These are phyloP conservation scores for Regulus satrapa DNA, from an alignment of 2,113 vertebrate genomes.

Conservation along the genomic window DNA sequence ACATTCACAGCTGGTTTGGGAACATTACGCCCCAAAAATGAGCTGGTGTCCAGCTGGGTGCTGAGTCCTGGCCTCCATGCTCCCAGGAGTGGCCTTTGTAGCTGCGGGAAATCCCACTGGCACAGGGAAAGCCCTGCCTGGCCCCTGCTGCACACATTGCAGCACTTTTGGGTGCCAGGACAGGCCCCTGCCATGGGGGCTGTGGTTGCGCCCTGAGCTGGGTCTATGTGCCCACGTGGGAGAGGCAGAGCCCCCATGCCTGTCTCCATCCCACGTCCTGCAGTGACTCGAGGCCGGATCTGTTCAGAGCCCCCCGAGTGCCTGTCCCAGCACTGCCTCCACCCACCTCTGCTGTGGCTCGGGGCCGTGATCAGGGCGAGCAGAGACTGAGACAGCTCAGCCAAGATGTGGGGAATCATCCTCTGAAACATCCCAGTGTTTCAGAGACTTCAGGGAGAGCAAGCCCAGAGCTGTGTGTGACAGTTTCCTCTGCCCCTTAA, in stretches of 20 bases:
- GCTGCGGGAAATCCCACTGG: neutral
- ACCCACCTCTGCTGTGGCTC: accelerated
- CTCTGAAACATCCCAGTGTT: neutral
- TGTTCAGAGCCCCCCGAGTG: accelerated
- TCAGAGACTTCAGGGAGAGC: neutral
- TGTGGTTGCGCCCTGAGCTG: neutral
- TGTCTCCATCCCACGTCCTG: accelerated
- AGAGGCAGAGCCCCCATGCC: neutral
- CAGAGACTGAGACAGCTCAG: neutral
- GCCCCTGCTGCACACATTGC: accelerated
- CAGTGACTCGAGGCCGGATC: accelerated
- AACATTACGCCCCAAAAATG: neutral
- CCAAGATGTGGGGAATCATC: neutral
- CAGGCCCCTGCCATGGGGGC: neutral
- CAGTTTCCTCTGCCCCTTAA: neutral
- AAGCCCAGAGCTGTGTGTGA: neutral
- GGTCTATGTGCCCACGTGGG: accelerated
- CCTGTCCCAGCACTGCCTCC: neutral
- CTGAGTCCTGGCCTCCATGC: neutral
- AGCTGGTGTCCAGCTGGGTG: neutral
- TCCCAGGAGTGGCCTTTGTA: neutral
- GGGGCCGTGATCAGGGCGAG: accelerated
- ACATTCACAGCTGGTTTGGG: neutral
- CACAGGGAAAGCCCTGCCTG: neutral
- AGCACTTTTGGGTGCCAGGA: neutral